Base-by-base conservation (phyloP, 2,113 vertebrate species). In the Phrynosoma blainvillii region DNA sequence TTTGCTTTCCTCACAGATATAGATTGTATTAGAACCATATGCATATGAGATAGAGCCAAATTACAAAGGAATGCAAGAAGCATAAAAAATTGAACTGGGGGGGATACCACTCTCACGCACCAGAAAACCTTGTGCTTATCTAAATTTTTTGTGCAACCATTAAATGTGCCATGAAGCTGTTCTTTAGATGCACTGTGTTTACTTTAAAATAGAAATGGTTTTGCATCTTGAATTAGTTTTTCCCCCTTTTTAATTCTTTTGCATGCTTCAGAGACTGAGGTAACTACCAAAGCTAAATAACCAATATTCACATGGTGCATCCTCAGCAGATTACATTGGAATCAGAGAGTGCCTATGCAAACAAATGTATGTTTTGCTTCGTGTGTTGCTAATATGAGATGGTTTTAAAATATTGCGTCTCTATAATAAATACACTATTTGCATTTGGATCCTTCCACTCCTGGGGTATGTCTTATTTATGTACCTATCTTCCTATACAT, bases 1-100 rank as follows among this genome's bases (percentile, higher is more conserved):
- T 84, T 66, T 8, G 62, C 62, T 84, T 88, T 88, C n/a, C 59
- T 70, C 81, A 27, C 47, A 83, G 74, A 88, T 84, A 78, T 78
- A 18, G 87, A 78, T 84, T 84, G 47, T 88, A 84, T 84, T 88
- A 40, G n/a, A 70, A 78, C 21, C 2, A 40, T 16, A 30, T 14
- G 74, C 80, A 77, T 78, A 81, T 40, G 47, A 78, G 47, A 56
- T 40, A n/a, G 42, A 68, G 83, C 73, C 65, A 70, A 54, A 70
- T 78, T 65, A 21, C 65, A 68, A 13, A 68, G 80, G 70, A 32
- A 83, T 56, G 47, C n/a, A 77, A 36, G 9, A 54, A 65, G 40
- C 81, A 77, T 83, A 54, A 54, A 68, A 83, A 52, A 42, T n/a
- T 13, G 21, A 65, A 71, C 40, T 6, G 62, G 13, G 13, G 18